Percentiles rank a stretch among this genome's conserved stretches.
Conservation (phyloP, 2,888 invertebrate genomes). For the Leucoma salicis region DNA sequence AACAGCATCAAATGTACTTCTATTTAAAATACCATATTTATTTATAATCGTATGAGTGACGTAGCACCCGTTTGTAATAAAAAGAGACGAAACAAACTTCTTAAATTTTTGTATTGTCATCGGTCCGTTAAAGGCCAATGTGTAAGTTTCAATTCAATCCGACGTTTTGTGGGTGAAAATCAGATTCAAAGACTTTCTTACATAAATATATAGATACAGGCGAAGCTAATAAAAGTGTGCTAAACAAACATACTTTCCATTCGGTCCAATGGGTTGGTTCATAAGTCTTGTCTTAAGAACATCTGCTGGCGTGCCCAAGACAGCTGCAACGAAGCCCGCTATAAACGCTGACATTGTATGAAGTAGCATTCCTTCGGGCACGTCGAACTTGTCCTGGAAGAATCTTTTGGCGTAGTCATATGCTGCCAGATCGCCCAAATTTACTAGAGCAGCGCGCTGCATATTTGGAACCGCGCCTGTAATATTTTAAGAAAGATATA, state of each 20-base stretch:
- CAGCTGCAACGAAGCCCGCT: slow-evolving; percentile 94
- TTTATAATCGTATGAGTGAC: no score
- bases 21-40: no score
- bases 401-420: slow-evolving; percentile 93
- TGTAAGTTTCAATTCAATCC: no score
- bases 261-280: slow-evolving; percentile 92
- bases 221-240: no score
- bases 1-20: no score
- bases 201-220: no score
- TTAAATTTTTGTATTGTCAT: no score
- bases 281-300: slow-evolving; percentile 96
- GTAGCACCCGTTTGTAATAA: no score
- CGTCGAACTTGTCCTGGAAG: slow-evolving; percentile 86
- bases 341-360: slow-evolving; percentile 90
- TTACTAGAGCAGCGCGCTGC: slow-evolving; percentile 89
- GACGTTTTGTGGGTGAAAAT: no score
- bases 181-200: no score
- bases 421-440: slow-evolving; percentile 92
- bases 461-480: slow-evolving; percentile 94
- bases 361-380: slow-evolving; percentile 89
- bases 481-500: slow-evolving; percentile 22
- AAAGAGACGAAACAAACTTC: no score
- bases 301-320: slow-evolving; percentile 95
- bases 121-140: no score
- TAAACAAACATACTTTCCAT: slow-evolving; percentile 83